phyloP scores from a whole-genome alignment of 2,113 vertebrate genomes.

The Zapus hudsonius region DNA sequence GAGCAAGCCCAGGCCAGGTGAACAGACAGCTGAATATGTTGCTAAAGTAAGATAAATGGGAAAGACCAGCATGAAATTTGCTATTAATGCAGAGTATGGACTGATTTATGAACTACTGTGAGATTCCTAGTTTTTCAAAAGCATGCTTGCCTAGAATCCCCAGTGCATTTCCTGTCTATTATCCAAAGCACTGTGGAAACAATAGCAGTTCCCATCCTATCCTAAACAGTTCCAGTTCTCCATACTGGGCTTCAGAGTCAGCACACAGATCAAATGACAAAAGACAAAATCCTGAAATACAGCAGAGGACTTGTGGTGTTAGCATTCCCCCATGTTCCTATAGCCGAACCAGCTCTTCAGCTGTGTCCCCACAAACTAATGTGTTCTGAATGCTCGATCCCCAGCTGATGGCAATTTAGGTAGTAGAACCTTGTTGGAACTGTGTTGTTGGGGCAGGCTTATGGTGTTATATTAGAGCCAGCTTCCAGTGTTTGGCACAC shows the following conservation, averaged over 20 bases:
- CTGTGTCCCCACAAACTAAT: no score
- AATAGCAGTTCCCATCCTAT: no score
- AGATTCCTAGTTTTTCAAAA: neutral
- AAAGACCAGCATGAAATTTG: neutral
- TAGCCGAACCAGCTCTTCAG: rapidly evolving
- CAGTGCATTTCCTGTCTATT: neutral
- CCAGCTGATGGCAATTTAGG: no score
- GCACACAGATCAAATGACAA: rapidly evolving
- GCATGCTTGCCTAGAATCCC: neutral
- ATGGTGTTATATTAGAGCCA: no score
- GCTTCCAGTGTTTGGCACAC: no score
- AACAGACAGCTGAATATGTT: no score
- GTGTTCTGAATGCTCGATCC: no score
- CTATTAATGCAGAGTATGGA: no score
- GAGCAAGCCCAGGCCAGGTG: no score
- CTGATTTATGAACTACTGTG: rapidly evolving
- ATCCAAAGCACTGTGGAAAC: neutral
- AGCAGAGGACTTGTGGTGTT: rapidly evolving
- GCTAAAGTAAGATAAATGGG: neutral
- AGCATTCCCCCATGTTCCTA: neutral
- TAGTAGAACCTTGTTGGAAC: no score
- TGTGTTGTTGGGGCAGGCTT: no score
- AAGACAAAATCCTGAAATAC: rapidly evolving
- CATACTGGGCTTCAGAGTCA: rapidly evolving
- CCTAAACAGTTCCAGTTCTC: neutral